A percentile compares a stretch with the other conserved stretches of the same genome.
Conservation (phyloP, 1,140 invertebrate species). For the Euschistus heros region DNA sequence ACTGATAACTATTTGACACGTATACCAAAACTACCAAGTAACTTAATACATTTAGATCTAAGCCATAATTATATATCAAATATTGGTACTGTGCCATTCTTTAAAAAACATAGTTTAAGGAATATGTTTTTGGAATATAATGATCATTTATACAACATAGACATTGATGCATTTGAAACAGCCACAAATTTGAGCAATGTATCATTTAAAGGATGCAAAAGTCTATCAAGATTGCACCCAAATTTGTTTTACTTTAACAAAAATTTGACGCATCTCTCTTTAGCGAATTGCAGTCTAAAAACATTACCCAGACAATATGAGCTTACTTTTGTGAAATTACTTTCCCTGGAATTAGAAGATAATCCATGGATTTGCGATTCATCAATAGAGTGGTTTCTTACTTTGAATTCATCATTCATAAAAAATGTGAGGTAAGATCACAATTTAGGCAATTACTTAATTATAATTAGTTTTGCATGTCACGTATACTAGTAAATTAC, state of each 20-base stretch:
- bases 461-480: not conserved
- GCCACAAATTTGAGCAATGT: slow-evolving; percentile 8
- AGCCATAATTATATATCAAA: slow-evolving; percentile 16
- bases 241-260: slow-evolving; percentile 17
- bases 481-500: not conserved
- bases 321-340: slow-evolving; percentile 1
- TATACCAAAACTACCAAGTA: slow-evolving; percentile 15
- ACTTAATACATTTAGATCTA: slow-evolving; percentile 12
- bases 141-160: not conserved
- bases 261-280: slow-evolving; percentile 12
- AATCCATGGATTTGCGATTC: slow-evolving; percentile 23
- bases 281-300: slow-evolving; percentile 20
- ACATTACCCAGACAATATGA: slow-evolving; percentile 11
- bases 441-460: not conserved
- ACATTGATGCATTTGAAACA: slow-evolving; percentile 15
- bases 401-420: too few relatives aligned
- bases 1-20: slow-evolving; percentile 13
- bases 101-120: not conserved
- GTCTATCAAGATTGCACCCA: slow-evolving; percentile 1
- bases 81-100: slow-evolving; percentile 1
- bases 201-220: slow-evolving; percentile 23
- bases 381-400: slow-evolving; percentile 21
- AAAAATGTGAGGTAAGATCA: slow-evolving; percentile 2
- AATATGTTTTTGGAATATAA: slow-evolving; percentile 19
- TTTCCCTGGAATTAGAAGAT: slow-evolving; percentile 14